These are phyloP conservation scores for Sinhomidia bicolor DNA, from an alignment of 2,888 invertebrate genomes.

Conservation along the genomic window DNA sequence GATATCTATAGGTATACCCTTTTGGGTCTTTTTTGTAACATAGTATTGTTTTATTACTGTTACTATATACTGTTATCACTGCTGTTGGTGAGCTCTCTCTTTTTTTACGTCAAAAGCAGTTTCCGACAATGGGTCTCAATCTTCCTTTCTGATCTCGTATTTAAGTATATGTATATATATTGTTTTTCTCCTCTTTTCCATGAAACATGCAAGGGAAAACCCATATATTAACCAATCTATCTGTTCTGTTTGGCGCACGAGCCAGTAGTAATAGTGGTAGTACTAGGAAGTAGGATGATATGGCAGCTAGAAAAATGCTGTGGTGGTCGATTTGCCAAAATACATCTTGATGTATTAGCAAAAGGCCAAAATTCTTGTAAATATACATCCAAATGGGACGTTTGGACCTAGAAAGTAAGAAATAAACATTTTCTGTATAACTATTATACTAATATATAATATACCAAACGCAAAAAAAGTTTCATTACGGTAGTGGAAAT, in stretches of 20 bases:
- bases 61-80: slow-evolving; percentile 13
- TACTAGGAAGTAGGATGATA: no score
- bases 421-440: not conserved
- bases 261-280: slow-evolving; percentile 1
- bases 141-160: slow-evolving; percentile 39
- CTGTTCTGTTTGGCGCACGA: slow-evolving; percentile 46
- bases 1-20: no score
- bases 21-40: no score
- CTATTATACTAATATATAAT: no score
- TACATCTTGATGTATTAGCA: slow-evolving; percentile 48
- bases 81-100: not conserved
- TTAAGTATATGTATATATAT: not conserved
- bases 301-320: slow-evolving; percentile 33
- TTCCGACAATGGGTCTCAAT: slow-evolving; percentile 53
- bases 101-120: slow-evolving; percentile 38
- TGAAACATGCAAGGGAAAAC: slow-evolving; percentile 32
- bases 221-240: not conserved
- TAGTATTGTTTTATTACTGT: no score
- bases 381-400: slow-evolving; percentile 36
- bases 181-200: no score
- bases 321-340: slow-evolving; percentile 63
- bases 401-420: not conserved
- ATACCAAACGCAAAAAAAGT: no score
- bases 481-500: no score
- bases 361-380: slow-evolving; percentile 53